Base-by-base conservation (phyloP, 2,797 vertebrate species). In the Artibeus lituratus region DNA sequence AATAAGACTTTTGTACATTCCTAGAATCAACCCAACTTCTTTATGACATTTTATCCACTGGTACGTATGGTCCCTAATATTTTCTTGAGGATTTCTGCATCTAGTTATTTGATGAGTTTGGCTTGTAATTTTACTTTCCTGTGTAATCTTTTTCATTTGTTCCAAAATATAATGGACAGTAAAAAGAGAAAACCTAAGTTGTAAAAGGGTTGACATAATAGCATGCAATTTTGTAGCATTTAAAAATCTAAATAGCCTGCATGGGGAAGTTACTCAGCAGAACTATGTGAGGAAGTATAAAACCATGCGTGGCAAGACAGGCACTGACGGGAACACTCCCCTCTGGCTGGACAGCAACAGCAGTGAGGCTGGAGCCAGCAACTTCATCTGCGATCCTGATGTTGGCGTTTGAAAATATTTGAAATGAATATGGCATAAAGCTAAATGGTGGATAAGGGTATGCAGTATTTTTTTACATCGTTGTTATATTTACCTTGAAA, bases 241-340 rank as follows among this genome's bases (percentile, higher is more conserved):
- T 47, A 49, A 87, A 84, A 35, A 37, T 39, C 59, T 18, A 67
- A 73, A 16, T 55, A n/a, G 9, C 7, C 21, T 57, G 72, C 37
- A 77, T 42, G 7, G 29, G 55, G 69, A 51, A 7, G 9, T 70
- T 67, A 47, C 32, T 74, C 44, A 7, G 57, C 51, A 42, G 32
- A 70, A 83, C 65, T 37, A 44, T 5, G 1, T 53, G 57, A 53
- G 47, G 82, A 90, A 74, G 22, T 51, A 57, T 73, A 42, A 69
- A 88, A 51, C 10, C 7, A 10, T 44, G 44, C 44, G 9, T 44
- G 37, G 19, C 59, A 72, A n/a, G 35, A 47, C 70, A 29, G 67
- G 18, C 0, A 35, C 10, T 32, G 10, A 2, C 9, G 1, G 3
- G 16, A 3, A 67, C 35, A 9, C 4, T 5, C 55, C 42, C 3